Base-by-base conservation (phyloP, 2,888 invertebrate genomes). In the Abrostola triplasia region DNA sequence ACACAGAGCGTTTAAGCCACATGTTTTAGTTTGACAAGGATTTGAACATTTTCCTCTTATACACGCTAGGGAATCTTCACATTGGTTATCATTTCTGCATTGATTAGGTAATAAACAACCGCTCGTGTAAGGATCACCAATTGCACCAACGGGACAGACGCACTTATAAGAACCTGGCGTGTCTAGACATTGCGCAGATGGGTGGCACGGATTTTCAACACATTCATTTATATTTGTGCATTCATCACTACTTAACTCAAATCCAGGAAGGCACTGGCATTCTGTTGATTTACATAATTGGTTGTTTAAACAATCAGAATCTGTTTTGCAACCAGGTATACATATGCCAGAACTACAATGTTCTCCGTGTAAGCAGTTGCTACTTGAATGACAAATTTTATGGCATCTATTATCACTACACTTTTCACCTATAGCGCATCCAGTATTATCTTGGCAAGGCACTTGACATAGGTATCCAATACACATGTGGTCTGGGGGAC, bases 311-410 rank as follows among this genome's bases (percentile, higher is more conserved):
- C 98, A 98, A 82, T 98, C 98, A 1, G 96, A 95, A 85, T 98
- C 97, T 0, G 96, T 95, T 67, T 96, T 96, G 85, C 98, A 98
- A 6, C 98, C 98, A 4, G 97, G 95, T 82, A 97, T 96, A 83
- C 98, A 98, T 48, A 96, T 95, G 58, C 98, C 98, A 68, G 96
- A 96, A 73, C 96, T 96, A 80, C 98, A 98, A 64, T 98, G 96
- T 93, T 98, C 98, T 54, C 98, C 98, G 2, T 97, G 97, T 79
- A 98, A 94, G 82, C 98, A 98, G 84, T 98, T 98, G 83, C 97
- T 98, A 86, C 98, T 98, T 9, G 97, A 96, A 84, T 98, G 98
- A 86, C 98, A 98, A 41, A 98, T 96, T 93, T 98, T 98, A 24
- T 96, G 95, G 82, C 98, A 98, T 72, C 97, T 95, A 73, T 96